Conservation (phyloP, 1,140 invertebrate genomes). For the Pinna nobilis region DNA sequence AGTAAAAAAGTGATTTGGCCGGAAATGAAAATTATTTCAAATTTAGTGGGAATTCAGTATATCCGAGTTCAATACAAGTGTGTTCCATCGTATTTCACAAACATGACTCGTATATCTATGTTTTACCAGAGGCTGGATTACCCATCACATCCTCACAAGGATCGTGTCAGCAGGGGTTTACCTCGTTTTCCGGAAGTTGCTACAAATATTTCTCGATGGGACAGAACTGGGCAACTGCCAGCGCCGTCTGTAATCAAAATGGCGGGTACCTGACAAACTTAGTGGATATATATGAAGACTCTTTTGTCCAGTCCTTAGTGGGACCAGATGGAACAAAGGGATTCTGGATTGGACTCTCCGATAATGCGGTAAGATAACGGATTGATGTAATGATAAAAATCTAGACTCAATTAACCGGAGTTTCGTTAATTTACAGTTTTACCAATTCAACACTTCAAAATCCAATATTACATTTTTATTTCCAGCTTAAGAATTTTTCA, state of each 20-base stretch:
- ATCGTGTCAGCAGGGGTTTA: neutral
- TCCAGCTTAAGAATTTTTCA: no score
- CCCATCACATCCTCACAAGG: neutral
- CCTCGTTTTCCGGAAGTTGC: neutral
- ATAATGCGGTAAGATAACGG: neutral
- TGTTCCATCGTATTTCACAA: no score
- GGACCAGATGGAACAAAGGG: neutral
- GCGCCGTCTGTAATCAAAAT: neutral
- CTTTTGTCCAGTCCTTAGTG: conserved; percentile 25
- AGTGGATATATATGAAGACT: conserved; percentile 30
- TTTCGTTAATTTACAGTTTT: neutral
- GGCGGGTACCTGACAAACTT: neutral
- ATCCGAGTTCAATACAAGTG: no score
- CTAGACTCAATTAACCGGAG: neutral
- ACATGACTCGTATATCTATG: no score
- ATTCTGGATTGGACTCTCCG: conserved; percentile 25
- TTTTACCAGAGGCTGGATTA: neutral
- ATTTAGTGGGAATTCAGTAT: no score
- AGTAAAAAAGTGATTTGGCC: no score
- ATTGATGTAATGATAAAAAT: neutral
- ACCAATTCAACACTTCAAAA: no score
- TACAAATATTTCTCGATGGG: neutral
- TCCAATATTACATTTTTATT: no score
- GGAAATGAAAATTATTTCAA: no score
- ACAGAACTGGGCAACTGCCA: neutral